Evolutionary conservation across 2,888 invertebrate genomes (phyloP).

Genomic region (Drosophila niveifrons): DNA sequence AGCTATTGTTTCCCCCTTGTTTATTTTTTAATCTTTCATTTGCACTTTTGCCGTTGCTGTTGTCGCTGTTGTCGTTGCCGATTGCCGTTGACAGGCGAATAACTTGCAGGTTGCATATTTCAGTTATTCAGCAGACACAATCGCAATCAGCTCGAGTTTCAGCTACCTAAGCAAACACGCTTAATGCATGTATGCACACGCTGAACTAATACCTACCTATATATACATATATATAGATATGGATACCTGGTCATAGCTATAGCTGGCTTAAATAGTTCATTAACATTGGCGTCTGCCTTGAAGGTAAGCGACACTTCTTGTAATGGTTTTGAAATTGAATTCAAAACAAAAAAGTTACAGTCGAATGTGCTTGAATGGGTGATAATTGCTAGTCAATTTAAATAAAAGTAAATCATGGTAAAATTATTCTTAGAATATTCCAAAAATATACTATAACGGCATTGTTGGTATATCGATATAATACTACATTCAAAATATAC

Average conservation of each 20-base stretch:
- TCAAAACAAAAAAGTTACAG: no score
- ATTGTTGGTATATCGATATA: no score
- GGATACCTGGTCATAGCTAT: neutral
- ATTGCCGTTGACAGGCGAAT: conserved; percentile 26
- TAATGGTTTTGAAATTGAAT: no score
- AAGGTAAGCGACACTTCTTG: neutral
- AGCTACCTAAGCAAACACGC: conserved; percentile 28
- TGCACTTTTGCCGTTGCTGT: conserved; percentile 59
- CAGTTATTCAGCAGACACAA: conserved; percentile 39
- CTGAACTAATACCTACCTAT: neutral
- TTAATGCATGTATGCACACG: conserved; percentile 1
- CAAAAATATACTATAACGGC: no score
- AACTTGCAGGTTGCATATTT: conserved; percentile 48
- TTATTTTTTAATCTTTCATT: conserved; percentile 71
- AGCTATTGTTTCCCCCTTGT: conserved; percentile 37
- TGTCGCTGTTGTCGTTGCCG: conserved; percentile 19
- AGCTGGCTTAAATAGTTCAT: neutral
- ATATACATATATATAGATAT: neutral
- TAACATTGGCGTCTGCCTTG: neutral
- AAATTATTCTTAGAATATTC: no score
- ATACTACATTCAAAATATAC: no score
- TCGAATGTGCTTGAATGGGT: no score
- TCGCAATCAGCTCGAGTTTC: conserved; percentile 58
- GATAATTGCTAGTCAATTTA: neutral
- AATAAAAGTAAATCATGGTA: no score